Base-by-base conservation (phyloP, 2,113 vertebrate species). In the Ramphastos sulfuratus region DNA sequence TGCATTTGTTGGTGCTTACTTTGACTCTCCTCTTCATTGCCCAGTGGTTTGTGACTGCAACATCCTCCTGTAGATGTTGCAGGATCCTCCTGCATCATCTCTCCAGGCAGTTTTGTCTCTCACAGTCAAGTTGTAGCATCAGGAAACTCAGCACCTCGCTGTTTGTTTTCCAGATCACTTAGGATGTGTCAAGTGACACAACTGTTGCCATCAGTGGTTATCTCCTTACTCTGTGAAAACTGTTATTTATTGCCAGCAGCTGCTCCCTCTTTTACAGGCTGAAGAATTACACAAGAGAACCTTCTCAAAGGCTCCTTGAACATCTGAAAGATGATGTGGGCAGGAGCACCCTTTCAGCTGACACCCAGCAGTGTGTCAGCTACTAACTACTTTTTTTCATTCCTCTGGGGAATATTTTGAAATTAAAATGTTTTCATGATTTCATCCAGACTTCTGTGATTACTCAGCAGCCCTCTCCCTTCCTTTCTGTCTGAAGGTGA, bases 401-500 rank as follows among this genome's bases (percentile, higher is more conserved):
- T 77, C 20, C 20, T 18, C 9, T 8, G 24, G 35, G 23, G 46
- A 61, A 66, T 75, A 72, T 84, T 87, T 84, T 54, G 28, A 85
- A 79, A 74, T 65, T 82, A 23, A 85, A 66, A 15, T 48, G 5
- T 18, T 92, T 81, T 92, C 20, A 79, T 58, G 82, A 24, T 83
- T 89, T 66, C 35, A 66, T 71, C 82, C 70, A 86, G 9, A 23
- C 7, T n/a, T 65, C 11, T 48, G 18, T 37, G 80, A 55, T 61
- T 93, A 88, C 84, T 95, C 35, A 94, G 81, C 84, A 83, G 9
- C 23, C 4, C 7, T 92, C 4, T 59, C 96, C 92, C 48, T 97
- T 97, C 93, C 67, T 86, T 0, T 92, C 46, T 93, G 23, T 25
- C 50, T 74, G 92, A 99, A 99, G 99, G 99, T 99, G 80, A 99